These are phyloP conservation scores for Chaetodon auriga DNA, from an alignment of 2,113 vertebrate species.

Conservation along the genomic window DNA sequence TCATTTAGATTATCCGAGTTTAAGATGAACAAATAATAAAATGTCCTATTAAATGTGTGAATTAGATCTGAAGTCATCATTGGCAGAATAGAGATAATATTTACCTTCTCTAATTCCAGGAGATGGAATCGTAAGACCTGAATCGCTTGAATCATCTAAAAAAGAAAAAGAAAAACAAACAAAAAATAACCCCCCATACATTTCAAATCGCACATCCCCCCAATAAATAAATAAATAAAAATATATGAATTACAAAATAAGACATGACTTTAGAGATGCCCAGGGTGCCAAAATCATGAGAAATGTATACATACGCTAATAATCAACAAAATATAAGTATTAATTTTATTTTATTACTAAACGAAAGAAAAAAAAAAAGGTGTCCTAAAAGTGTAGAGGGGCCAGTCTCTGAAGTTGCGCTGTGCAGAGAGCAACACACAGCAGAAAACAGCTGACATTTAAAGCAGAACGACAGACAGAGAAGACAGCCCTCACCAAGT, in stretches of 20 bases:
- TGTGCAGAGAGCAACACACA: no score
- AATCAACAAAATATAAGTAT: background rate
- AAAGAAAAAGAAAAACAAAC: background rate
- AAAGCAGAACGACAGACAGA: background rate
- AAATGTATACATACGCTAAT: background rate
- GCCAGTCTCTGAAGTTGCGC: no score
- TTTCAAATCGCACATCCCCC: no score
- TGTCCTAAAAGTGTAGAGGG: no score
- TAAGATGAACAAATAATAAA: background rate
- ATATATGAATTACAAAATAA: background rate
- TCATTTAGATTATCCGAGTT: background rate
- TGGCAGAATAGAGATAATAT: background rate
- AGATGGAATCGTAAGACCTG: constrained; percentile 98
- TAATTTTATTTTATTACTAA: background rate
- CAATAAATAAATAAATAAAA: no score
- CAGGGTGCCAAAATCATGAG: background rate
- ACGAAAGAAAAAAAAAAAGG: no score
- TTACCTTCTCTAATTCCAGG: constrained; percentile 98
- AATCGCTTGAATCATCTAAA: constrained; percentile 98
- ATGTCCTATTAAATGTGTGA: background rate
- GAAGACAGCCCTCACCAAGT: constrained; percentile 87
- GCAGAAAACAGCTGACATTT: background rate
- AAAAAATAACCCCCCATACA: no score
- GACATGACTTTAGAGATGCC: background rate
- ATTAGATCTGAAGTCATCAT: background rate